phyloP scores from a whole-genome alignment of 2,888 invertebrate genomes.

The Dicyrtoma fusca region DNA sequence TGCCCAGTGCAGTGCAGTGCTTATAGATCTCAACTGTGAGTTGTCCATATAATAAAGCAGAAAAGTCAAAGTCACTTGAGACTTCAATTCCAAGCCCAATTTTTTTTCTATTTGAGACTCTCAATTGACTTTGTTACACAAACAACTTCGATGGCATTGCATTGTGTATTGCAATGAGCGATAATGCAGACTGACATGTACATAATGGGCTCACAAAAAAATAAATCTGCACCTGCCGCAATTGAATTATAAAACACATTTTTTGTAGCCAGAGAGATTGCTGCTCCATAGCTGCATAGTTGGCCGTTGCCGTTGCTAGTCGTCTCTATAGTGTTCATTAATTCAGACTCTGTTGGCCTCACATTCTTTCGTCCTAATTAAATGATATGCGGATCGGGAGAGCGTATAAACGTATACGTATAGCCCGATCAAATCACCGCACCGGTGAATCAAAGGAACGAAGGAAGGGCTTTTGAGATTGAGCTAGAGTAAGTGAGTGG shows the following conservation, averaged over 20 bases:
- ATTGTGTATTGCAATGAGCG: no score
- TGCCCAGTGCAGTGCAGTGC: no score
- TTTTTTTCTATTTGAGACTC: slow-evolving; percentile 5
- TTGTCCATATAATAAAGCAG: not conserved
- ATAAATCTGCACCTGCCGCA: slow-evolving; percentile 15
- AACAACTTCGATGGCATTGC: not conserved
- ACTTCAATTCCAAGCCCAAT: not conserved
- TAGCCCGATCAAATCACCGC: no score
- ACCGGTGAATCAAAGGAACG: no score
- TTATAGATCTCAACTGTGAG: no score
- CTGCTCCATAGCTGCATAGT: no score
- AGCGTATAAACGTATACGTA: not conserved
- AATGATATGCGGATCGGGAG: not conserved
- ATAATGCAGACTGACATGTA: no score
- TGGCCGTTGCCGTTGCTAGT: no score
- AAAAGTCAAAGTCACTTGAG: slow-evolving; percentile 9
- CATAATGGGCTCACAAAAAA: not conserved
- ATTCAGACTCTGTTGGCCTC: not conserved
- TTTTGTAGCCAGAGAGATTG: not conserved
- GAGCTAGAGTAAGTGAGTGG: not conserved
- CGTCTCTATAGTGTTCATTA: not conserved
- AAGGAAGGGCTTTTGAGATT: not conserved
- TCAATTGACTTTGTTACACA: slow-evolving; percentile 4
- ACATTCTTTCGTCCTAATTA: slow-evolving; percentile 24
- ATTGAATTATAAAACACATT: not conserved